phyloP scores from a whole-genome alignment of 2,888 invertebrate species.

The Atherix ibis region DNA sequence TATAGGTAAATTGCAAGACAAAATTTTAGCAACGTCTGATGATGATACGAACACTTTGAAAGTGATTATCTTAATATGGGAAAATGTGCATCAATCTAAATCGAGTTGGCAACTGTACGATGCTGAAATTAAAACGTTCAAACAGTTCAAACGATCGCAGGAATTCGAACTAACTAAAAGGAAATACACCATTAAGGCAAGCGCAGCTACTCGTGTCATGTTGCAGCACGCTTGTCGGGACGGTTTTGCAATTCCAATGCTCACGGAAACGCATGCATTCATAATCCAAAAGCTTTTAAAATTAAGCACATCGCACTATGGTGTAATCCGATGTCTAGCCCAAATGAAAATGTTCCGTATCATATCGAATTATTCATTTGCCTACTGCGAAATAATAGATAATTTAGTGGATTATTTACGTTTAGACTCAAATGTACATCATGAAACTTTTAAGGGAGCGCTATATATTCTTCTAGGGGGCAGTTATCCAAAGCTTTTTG shows the following conservation, averaged over 20 bases:
- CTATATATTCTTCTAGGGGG: slow-evolving; percentile 44
- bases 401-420: slow-evolving; percentile 42
- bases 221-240: slow-evolving; percentile 13
- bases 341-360: slow-evolving; percentile 49
- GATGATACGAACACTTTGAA: slow-evolving; percentile 68
- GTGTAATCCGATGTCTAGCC: slow-evolving; percentile 43
- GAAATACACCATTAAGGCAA: slow-evolving; percentile 42
- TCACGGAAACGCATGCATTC: slow-evolving; percentile 44
- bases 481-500: slow-evolving; percentile 8
- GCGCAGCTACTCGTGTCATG: slow-evolving; percentile 45
- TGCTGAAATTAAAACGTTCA: slow-evolving; percentile 48
- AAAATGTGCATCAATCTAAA: slow-evolving; percentile 10
- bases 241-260: slow-evolving; percentile 17
- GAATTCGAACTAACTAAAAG: slow-evolving; percentile 47
- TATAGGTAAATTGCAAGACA: slow-evolving; percentile 45
- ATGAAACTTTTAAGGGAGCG: slow-evolving; percentile 63
- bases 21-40: slow-evolving; percentile 47
- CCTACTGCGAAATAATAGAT: slow-evolving; percentile 50
- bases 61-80: slow-evolving; percentile 35
- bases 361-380: slow-evolving; percentile 50
- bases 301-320: slow-evolving; percentile 13
- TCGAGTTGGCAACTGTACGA: slow-evolving; percentile 33
- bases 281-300: slow-evolving; percentile 40
- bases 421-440: slow-evolving; percentile 41
- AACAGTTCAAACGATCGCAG: slow-evolving; percentile 42